Evolutionary conservation across 1,140 invertebrate species (phyloP).

Genomic region (Pygmarrhopalites habei): DNA sequence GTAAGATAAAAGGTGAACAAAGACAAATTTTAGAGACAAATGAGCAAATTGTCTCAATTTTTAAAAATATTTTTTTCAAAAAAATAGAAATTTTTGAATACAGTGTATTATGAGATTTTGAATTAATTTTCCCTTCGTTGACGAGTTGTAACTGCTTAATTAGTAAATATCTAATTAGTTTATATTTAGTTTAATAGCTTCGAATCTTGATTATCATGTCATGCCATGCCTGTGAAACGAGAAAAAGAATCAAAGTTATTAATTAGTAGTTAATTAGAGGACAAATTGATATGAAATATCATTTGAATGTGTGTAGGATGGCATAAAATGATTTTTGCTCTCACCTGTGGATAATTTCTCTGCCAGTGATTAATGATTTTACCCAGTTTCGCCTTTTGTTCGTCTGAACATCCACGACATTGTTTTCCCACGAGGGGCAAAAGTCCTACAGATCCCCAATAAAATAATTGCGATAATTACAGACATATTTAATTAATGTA

Average conservation of each 20-base stretch:
- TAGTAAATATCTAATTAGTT: too few relatives aligned
- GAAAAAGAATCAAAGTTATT: not conserved
- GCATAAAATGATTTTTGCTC: not conserved
- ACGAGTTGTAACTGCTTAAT: too few relatives aligned
- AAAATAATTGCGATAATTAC: not conserved
- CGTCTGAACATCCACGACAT: constrained; percentile 21
- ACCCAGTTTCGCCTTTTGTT: constrained; percentile 28
- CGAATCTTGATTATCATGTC: not conserved
- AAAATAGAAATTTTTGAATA: too few relatives aligned
- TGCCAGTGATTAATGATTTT: constrained; percentile 32
- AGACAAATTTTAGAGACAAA: too few relatives aligned
- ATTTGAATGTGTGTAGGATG: not conserved
- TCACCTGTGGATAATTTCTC: constrained; percentile 32
- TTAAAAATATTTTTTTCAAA: too few relatives aligned
- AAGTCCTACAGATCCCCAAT: not conserved
- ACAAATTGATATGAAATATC: not conserved
- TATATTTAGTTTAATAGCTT: not conserved
- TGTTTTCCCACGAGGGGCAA: constrained; percentile 17
- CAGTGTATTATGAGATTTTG: too few relatives aligned
- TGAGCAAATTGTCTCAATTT: too few relatives aligned
- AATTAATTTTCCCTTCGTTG: too few relatives aligned
- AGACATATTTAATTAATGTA: not conserved
- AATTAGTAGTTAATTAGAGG: not conserved
- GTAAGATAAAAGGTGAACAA: too few relatives aligned
- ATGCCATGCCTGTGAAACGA: constrained; percentile 9